phyloP scores from a whole-genome alignment of 2,797 vertebrate species.

The Oceanodroma leucorhoa region DNA sequence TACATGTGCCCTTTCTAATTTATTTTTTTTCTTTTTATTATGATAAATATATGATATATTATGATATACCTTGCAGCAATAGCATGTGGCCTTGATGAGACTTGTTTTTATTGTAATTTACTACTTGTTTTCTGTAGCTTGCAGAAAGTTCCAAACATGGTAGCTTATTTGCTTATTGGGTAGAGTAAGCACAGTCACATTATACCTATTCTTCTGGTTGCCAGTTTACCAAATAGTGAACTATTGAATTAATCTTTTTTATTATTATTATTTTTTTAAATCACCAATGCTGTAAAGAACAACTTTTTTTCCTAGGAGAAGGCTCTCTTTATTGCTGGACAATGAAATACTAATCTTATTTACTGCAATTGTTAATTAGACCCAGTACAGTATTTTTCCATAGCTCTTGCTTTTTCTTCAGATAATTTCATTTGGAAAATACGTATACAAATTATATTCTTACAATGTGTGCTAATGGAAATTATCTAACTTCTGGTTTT shows the following conservation, averaged over 20 bases:
- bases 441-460: accelerated
- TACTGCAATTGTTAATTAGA: not conserved
- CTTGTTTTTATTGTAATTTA: not conserved
- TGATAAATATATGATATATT: no score
- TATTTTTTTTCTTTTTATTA: not conserved
- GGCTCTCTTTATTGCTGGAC: not conserved
- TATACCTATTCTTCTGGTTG: not conserved
- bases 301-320: not conserved
- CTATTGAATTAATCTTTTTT: not conserved
- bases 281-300: not conserved
- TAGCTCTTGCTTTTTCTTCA: not conserved
- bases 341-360: not conserved
- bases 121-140: not conserved
- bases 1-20: not conserved
- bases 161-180: not conserved
- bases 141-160: not conserved
- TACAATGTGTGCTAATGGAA: not conserved
- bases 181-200: not conserved
- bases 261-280: not conserved
- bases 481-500: not conserved
- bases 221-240: not conserved
- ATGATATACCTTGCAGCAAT: not conserved
- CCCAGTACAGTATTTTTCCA: not conserved
- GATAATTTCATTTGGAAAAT: not conserved
- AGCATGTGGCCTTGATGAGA: not conserved